Percentiles rank a stretch among this genome's conserved stretches.
Evolutionary conservation across 2,113 vertebrate species (phyloP).

Genomic region (Phalacrocorax pelagicus): DNA sequence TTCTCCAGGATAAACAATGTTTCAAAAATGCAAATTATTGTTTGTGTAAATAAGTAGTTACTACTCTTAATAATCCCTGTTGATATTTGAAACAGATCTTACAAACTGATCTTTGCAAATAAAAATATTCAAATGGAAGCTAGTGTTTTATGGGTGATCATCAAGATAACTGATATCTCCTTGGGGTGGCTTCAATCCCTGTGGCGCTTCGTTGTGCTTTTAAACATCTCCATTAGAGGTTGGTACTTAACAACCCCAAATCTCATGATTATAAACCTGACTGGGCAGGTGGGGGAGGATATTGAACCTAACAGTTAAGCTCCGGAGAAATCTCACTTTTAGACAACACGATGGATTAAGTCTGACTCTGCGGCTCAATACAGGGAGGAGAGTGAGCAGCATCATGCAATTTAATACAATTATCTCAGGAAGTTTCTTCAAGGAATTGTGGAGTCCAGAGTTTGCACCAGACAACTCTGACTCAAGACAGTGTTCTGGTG

Average conservation of each 20-base stretch:
- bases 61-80: background rate
- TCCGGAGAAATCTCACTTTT: background rate
- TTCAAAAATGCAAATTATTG: background rate
- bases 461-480: background rate
- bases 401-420: background rate
- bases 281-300: background rate
- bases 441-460: background rate
- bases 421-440: background rate
- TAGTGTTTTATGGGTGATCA: background rate
- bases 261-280: background rate
- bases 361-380: accelerated
- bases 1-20: background rate
- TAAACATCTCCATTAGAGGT: background rate
- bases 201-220: background rate
- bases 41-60: background rate
- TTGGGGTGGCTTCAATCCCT: background rate
- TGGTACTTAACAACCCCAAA: background rate
- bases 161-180: accelerated
- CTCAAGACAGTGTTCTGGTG: background rate
- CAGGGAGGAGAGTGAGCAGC: background rate
- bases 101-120: background rate
- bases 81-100: background rate
- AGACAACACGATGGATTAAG: background rate
- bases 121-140: background rate
- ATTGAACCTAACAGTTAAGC: background rate